phyloP scores from a whole-genome alignment of 1,140 invertebrate genomes.

The Drosophila elegans region DNA sequence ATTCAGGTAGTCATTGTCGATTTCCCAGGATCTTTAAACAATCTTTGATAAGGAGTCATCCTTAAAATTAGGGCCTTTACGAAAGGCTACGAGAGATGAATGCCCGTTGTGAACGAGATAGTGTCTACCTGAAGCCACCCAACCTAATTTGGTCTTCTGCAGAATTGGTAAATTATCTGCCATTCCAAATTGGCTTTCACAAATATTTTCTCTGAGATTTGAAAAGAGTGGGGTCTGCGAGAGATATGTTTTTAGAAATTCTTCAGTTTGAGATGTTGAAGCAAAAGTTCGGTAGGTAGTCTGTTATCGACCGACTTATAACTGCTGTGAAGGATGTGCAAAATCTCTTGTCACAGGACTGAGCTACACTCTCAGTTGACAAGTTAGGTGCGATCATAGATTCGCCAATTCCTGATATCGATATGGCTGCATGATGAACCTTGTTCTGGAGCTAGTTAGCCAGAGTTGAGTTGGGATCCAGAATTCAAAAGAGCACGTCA shows the following conservation, averaged over 20 bases:
- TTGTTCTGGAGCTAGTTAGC: neutral
- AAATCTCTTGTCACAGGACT: neutral
- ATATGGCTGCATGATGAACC: neutral
- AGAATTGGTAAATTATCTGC: neutral
- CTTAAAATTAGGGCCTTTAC: no score
- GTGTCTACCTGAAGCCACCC: neutral
- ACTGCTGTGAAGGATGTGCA: neutral
- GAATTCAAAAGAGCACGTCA: neutral
- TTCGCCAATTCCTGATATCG: no score
- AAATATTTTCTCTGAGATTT: neutral
- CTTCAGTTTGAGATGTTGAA: neutral
- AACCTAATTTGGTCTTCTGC: neutral
- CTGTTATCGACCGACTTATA: neutral
- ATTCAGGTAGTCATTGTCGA: no score
- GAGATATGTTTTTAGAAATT: neutral
- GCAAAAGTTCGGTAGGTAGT: neutral
- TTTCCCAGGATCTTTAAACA: no score
- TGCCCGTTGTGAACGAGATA: no score
- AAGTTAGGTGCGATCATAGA: no score
- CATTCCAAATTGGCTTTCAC: neutral
- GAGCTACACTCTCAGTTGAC: no score
- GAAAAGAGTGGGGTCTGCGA: neutral
- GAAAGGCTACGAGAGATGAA: no score
- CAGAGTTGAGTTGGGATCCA: neutral
- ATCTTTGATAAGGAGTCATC: no score